Percentiles rank a stretch among this genome's conserved stretches.
These are phyloP conservation scores for Drosophila albomicans DNA, from an alignment of 1,140 invertebrate species.

Conservation along the genomic window DNA sequence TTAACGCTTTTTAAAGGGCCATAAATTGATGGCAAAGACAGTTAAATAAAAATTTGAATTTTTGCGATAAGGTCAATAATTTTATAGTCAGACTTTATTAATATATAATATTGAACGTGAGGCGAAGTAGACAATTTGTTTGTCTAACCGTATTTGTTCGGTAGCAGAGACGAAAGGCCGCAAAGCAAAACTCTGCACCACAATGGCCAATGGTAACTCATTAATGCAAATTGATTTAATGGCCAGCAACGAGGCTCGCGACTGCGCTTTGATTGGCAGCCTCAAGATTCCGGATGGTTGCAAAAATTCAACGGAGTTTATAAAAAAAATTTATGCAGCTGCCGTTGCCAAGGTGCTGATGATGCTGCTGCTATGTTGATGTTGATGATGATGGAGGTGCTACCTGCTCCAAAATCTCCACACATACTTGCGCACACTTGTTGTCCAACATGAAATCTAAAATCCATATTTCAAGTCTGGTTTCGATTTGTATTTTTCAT, in stretches of 20 bases:
- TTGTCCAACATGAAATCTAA: slow-evolving; percentile 12
- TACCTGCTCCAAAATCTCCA: slow-evolving; percentile 69
- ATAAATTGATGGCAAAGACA: slow-evolving; percentile 30
- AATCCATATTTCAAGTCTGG: slow-evolving; percentile 33
- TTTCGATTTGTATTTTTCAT: slow-evolving; percentile 42
- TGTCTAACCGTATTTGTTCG: slow-evolving; percentile 16
- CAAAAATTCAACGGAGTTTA: slow-evolving; percentile 27
- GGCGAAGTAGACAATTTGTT: slow-evolving; percentile 48
- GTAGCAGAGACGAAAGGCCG: slow-evolving; percentile 15
- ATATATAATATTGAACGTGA: slow-evolving; percentile 19
- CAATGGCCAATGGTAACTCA: slow-evolving; percentile 29
- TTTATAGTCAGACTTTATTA: slow-evolving; percentile 18
- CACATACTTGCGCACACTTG: slow-evolving; percentile 39
- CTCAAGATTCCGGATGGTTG: slow-evolving; percentile 47
- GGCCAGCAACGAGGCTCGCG: slow-evolving; percentile 35
- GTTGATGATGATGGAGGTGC: slow-evolving; percentile 9
- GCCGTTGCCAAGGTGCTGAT: slow-evolving; percentile 8
- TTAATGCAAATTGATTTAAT: slow-evolving; percentile 49
- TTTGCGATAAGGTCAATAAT: slow-evolving; percentile 72
- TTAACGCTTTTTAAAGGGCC: slow-evolving; percentile 26
- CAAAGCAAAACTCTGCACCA: slow-evolving; percentile 11
- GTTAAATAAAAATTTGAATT: slow-evolving; percentile 37
- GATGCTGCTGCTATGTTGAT: background rate
- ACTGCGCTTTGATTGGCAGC: slow-evolving; percentile 65
- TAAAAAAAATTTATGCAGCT: slow-evolving; percentile 30